These are phyloP conservation scores for Bombus confusus DNA, from an alignment of 1,140 invertebrate species.

Conservation along the genomic window DNA sequence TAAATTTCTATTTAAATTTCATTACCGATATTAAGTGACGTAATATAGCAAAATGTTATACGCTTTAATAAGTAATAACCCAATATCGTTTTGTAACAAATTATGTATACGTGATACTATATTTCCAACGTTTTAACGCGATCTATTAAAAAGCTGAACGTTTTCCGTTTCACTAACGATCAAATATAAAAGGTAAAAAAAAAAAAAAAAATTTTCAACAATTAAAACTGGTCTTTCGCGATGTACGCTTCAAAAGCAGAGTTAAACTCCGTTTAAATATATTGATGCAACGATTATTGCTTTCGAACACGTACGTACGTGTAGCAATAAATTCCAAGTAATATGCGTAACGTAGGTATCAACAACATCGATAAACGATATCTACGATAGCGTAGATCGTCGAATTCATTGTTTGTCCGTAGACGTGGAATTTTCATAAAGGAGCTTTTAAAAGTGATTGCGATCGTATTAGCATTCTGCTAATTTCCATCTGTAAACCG, in stretches of 20 bases:
- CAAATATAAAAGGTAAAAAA: neutral
- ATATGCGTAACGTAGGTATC: no score
- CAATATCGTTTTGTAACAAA: slow-evolving; percentile 13
- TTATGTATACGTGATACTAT: neutral
- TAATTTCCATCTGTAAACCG: neutral
- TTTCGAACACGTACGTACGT: neutral
- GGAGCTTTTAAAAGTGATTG: neutral
- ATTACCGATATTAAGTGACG: neutral
- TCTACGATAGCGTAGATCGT: no score
- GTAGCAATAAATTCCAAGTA: neutral
- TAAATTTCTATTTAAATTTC: slow-evolving; percentile 11
- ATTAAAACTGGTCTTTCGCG: neutral
- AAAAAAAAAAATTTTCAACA: no score
- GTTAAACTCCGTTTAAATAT: neutral
- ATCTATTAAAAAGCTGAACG: neutral
- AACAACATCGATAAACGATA: no score
- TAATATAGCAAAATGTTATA: slow-evolving; percentile 6
- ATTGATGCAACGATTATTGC: neutral
- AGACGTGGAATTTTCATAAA: neutral
- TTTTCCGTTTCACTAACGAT: neutral
- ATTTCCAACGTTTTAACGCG: neutral
- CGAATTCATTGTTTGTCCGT: no score
- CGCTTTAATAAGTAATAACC: slow-evolving; percentile 2
- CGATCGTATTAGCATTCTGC: no score
- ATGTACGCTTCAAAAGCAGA: neutral